Conservation (phyloP, 2,797 vertebrate genomes). For the Vespertilio murinus region DNA sequence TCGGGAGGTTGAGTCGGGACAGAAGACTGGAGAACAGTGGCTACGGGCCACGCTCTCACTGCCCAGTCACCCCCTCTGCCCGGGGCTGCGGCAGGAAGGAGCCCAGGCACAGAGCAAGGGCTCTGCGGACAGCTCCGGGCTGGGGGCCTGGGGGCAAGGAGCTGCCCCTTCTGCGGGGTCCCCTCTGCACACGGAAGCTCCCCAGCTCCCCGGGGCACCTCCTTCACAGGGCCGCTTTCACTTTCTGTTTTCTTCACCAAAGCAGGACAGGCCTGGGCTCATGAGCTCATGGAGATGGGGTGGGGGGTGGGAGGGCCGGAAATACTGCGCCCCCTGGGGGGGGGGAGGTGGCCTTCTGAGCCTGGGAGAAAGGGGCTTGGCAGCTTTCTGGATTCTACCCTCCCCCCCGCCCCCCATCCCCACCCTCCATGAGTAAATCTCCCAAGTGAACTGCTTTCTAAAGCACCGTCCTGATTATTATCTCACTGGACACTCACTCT, state of each 20-base stretch:
- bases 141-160: neutral
- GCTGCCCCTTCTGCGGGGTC: neutral
- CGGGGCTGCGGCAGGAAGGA: neutral
- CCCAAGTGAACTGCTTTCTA: neutral
- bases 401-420: rapidly evolving
- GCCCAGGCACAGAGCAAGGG: neutral
- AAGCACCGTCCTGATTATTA: neutral
- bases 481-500: neutral
- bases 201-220: rapidly evolving
- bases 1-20: slow-evolving; percentile 43
- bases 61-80: neutral
- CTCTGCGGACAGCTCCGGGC: neutral
- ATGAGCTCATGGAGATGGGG: neutral
- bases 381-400: neutral
- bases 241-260: neutral
- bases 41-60: slow-evolving; percentile 28
- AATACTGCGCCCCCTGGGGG: neutral
- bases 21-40: neutral
- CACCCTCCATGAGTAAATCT: neutral
- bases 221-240: neutral
- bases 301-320: neutral
- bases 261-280: neutral
- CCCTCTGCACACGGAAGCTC: neutral
- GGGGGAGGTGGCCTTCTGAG: too few species aligned
- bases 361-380: neutral